Evolutionary conservation across 1,140 invertebrate genomes (phyloP), one percentile per base, ranked within the genome.

Genomic region (Cyclina sinensis): DNA sequence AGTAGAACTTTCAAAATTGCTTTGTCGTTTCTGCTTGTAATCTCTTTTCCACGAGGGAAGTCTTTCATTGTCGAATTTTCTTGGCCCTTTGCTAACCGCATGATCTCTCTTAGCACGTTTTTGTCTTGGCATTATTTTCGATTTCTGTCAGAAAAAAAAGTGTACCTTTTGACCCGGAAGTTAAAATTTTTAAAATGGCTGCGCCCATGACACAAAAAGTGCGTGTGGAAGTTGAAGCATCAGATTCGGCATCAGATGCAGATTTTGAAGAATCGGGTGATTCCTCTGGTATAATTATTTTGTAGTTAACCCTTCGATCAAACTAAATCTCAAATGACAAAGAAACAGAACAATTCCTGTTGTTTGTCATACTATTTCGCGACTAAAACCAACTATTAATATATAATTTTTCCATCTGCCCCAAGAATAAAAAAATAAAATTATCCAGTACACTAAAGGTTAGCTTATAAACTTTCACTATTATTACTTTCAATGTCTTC

Each of bases 261-360:
- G 76, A 87, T 80, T 80, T 76, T 12, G 85, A 87, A 79, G n/a
- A 57, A 18, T 80, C 85, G 21, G 54, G 12, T 35, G 27, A 59
- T 48, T 68, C 43, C 32, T 18, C 7, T 78, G 74, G 74, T 78
- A 78, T 1, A 24, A 48, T 73, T 57, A 57, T 57, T 57, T 57
- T 57, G 21, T 21, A 11, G 5, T 4, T 3, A 57, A 57, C 7
- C 18, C 21, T 57, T 11, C n/a, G 51, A n/a, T 11, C 7, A 18
- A 21, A 11, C 51, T 11, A 57, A 11, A 21, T 57, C 51, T 57
- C n/a, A 21, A 62, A 62, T 27, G 1, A 9, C 14, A 3, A 4
- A 4, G 7, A 62, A n/a, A 24, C 57, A 12, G 18, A 18, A 18
- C 18, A 18, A 18, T 3, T 14, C 21, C 21, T 14, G 18, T 7